These are phyloP conservation scores for Cyrtodaria siliqua DNA, from an alignment of 2,888 invertebrate genomes.

Conservation along the genomic window DNA sequence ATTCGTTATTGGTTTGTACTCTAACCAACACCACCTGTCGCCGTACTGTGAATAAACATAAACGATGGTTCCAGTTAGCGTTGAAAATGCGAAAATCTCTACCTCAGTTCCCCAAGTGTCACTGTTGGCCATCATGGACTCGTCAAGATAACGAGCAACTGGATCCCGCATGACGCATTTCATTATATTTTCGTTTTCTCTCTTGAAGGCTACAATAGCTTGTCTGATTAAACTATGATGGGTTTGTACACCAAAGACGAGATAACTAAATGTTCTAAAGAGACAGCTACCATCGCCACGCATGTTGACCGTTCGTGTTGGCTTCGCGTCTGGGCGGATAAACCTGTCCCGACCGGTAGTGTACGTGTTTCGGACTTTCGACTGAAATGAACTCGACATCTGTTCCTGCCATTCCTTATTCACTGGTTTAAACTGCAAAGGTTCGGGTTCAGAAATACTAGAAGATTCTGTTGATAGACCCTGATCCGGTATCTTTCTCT, in stretches of 20 bases:
- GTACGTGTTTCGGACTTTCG: slow-evolving; percentile 13
- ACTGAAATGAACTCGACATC: slow-evolving; percentile 12
- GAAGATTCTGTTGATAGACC: slow-evolving; percentile 6
- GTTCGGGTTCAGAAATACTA: slow-evolving; percentile 3
- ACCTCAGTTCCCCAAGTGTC: slow-evolving; percentile 27
- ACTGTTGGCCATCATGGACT: slow-evolving; percentile 9
- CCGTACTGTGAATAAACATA: slow-evolving; percentile 25
- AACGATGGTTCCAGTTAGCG: slow-evolving; percentile 16
- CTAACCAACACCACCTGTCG: slow-evolving; percentile 5
- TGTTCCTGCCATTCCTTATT: slow-evolving; percentile 14
- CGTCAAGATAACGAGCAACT: slow-evolving; percentile 19
- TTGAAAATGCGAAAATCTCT: slow-evolving; percentile 24
- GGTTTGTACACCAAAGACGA: too few species aligned
- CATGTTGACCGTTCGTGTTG: not conserved
- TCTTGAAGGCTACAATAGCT: slow-evolving; percentile 18
- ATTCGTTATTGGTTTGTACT: slow-evolving; percentile 8
- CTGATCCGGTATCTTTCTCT: slow-evolving; percentile 3
- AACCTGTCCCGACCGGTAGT: not conserved
- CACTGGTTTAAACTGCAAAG: slow-evolving; percentile 7
- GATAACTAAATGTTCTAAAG: slow-evolving; percentile 24
- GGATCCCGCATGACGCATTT: slow-evolving; percentile 11
- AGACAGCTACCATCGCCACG: slow-evolving; percentile 9
- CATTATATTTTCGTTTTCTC: slow-evolving; percentile 23
- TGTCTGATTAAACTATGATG: slow-evolving; percentile 14
- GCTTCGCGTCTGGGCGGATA: not conserved